Evolutionary conservation across 2,113 vertebrate species (phyloP).

Genomic region (Osmerus eperlanus): DNA sequence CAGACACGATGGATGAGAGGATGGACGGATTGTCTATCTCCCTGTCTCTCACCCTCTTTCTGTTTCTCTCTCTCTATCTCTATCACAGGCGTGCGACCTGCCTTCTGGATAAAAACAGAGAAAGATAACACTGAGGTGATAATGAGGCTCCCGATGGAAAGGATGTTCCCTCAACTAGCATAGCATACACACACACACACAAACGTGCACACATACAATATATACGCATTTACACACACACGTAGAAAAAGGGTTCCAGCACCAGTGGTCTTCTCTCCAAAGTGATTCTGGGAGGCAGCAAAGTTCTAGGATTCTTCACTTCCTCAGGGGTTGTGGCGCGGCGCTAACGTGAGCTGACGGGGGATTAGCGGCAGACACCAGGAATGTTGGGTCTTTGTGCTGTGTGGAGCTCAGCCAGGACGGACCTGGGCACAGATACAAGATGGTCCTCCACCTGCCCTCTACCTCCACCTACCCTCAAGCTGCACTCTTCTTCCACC

Average conservation of each 20-base stretch:
- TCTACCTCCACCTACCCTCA: too few species aligned
- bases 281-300: slow-evolving; percentile 91
- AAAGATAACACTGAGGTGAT: slow-evolving; percentile 66
- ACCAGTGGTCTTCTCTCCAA: slow-evolving; percentile 60
- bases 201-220: too few species aligned
- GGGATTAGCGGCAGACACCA: slow-evolving; percentile 99
- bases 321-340: slow-evolving; percentile 97
- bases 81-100: slow-evolving; percentile 49
- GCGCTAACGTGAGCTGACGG: slow-evolving; percentile 99
- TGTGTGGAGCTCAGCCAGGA: slow-evolving; percentile 86
- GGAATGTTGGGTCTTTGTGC: slow-evolving; percentile 97
- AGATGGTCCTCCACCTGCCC: too few species aligned
- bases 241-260: background rate
- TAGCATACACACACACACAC: too few species aligned
- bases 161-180: too few species aligned
- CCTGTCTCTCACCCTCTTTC: background rate
- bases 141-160: slow-evolving; percentile 41
- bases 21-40: background rate
- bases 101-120: slow-evolving; percentile 62
- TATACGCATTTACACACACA: too few species aligned
- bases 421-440: background rate
- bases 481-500: too few species aligned
- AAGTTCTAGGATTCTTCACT: slow-evolving; percentile 91
- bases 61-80: background rate
- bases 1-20: too few species aligned